Conservation (phyloP, 2,888 invertebrate species). For the Agelastica alni region DNA sequence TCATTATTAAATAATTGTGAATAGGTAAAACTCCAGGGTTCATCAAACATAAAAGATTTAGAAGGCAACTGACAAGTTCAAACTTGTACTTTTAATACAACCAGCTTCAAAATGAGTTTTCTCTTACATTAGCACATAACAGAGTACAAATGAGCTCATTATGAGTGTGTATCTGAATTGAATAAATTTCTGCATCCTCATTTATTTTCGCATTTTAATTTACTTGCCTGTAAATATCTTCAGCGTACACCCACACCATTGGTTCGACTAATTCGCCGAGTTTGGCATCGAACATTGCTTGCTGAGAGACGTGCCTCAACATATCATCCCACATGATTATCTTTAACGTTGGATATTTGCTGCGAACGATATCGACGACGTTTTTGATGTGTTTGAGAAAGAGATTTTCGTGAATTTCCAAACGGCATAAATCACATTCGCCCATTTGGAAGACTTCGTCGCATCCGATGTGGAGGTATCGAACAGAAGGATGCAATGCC, state of each 20-base stretch:
- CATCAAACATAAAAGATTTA: too few species aligned
- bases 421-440: conserved; percentile 65
- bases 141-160: too few species aligned
- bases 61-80: too few species aligned
- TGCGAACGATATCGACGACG: conserved; percentile 64
- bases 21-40: too few species aligned
- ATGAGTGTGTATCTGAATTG: too few species aligned
- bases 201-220: too few species aligned
- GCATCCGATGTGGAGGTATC: conserved; percentile 73
- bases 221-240: conserved; percentile 62
- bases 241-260: conserved; percentile 82
- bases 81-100: too few species aligned
- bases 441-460: conserved; percentile 77
- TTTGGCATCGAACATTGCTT: conserved; percentile 64
- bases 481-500: conserved; percentile 48
- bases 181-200: too few species aligned
- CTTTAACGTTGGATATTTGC: conserved; percentile 62
- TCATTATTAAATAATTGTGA: too few species aligned
- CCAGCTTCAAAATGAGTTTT: too few species aligned
- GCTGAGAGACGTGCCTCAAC: conserved; percentile 67
- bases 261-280: conserved; percentile 73
- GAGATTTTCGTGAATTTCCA: conserved; percentile 60
- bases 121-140: too few species aligned
- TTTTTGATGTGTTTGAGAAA: conserved; percentile 67
- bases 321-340: conserved; percentile 83